Percentiles rank a stretch among this genome's conserved stretches.
Evolutionary conservation across 2,797 vertebrate species (phyloP).

Genomic region (Mareca strepera): DNA sequence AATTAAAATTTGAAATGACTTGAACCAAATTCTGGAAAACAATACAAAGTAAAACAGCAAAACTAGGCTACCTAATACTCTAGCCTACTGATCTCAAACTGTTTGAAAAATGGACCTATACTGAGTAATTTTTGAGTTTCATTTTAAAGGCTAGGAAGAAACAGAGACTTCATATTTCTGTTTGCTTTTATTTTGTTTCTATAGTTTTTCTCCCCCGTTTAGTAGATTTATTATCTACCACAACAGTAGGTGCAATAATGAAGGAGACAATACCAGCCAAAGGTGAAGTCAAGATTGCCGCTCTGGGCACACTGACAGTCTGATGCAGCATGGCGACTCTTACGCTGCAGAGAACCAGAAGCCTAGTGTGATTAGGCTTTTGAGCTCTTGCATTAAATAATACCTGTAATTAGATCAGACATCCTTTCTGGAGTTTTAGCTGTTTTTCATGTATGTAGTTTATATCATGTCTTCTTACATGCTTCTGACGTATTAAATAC

Average conservation of each 20-base stretch:
- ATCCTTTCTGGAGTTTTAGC: neutral
- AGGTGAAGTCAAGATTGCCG: neutral
- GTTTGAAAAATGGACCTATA: neutral
- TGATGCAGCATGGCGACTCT: neutral
- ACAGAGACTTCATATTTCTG: neutral
- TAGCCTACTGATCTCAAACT: neutral
- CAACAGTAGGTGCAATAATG: neutral
- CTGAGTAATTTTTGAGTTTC: neutral
- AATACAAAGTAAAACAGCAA: neutral
- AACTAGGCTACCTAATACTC: neutral
- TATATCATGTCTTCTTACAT: neutral
- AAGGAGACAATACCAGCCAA: neutral
- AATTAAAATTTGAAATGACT: neutral
- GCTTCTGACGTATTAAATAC: neutral
- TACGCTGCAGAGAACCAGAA: neutral
- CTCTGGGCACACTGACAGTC: rapidly evolving
- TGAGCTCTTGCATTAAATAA: neutral
- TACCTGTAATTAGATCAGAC: neutral
- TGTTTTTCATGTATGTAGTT: neutral
- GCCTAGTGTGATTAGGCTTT: neutral
- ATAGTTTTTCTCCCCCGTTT: neutral
- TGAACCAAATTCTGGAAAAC: neutral
- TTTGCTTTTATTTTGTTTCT: neutral
- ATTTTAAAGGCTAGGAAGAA: neutral
- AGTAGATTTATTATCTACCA: neutral